Conservation (phyloP, 2,888 invertebrate species). For the Torymus texanus region DNA sequence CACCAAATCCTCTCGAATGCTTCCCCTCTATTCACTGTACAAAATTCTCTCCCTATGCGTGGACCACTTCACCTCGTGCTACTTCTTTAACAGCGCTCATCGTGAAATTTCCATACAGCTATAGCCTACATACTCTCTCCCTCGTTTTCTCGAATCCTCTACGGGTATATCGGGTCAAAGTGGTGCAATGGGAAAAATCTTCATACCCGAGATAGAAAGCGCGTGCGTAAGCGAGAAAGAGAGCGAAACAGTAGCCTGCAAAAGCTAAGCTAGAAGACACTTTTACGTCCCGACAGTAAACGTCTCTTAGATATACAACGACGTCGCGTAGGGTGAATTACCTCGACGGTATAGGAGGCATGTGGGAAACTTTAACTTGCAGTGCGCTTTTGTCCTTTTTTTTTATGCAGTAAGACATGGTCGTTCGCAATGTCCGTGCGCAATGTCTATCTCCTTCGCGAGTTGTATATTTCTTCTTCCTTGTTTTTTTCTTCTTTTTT, state of each 20-base stretch:
- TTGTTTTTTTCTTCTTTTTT: too few species aligned
- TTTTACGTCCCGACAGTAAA: constrained; percentile 58
- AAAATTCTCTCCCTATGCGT: too few species aligned
- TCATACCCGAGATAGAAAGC: constrained; percentile 11
- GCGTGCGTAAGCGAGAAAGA: too few species aligned
- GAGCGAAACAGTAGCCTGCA: too few species aligned
- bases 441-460: neutral
- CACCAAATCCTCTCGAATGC: too few species aligned
- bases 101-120: constrained; percentile 12
- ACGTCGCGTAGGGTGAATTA: constrained; percentile 8
- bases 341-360: neutral
- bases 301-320: constrained; percentile 50
- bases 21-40: too few species aligned
- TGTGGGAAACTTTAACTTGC: constrained; percentile 11
- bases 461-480: too few species aligned
- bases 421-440: neutral
- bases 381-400: neutral
- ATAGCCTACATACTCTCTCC: neutral
- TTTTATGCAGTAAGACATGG: neutral
- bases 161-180: constrained; percentile 10
- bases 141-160: constrained; percentile 1
- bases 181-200: constrained; percentile 31
- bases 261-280: neutral
- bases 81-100: neutral
- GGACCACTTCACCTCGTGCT: too few species aligned